Percentiles rank a stretch among this genome's conserved stretches.
Conservation (phyloP, 2,888 invertebrate species). For the Melanophora roralis region DNA sequence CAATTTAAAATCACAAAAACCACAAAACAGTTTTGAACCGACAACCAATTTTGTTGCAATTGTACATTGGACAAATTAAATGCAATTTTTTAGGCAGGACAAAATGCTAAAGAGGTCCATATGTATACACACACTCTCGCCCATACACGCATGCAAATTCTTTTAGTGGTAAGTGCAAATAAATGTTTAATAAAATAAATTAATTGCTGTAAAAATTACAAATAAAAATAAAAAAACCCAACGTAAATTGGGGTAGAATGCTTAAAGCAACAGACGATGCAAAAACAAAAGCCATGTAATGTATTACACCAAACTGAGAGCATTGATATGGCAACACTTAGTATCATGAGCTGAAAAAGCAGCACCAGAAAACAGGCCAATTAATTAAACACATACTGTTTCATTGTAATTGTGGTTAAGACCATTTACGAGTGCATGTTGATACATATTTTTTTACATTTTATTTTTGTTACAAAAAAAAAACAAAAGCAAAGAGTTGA, state of each 20-base stretch:
- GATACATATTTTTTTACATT: constrained; percentile 29
- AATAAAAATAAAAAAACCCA: constrained; percentile 55
- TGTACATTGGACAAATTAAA: constrained; percentile 57
- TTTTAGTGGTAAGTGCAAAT: constrained; percentile 42
- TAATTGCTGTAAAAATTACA: constrained; percentile 63
- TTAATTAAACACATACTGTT: constrained; percentile 71
- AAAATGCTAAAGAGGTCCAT: not conserved
- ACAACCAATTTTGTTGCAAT: constrained; percentile 59
- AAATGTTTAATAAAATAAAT: constrained; percentile 64
- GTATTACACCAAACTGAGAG: constrained; percentile 32
- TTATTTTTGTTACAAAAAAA: constrained; percentile 11
- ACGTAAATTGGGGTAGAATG: not conserved
- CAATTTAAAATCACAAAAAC: constrained; percentile 63
- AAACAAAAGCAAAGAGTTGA: constrained; percentile 10
- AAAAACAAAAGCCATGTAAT: constrained; percentile 8
- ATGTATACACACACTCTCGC: not conserved
- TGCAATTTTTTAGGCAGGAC: constrained; percentile 43
- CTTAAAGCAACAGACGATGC: constrained; percentile 34
- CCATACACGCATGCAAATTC: not conserved
- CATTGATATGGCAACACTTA: constrained; percentile 56
- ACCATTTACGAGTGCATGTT: constrained; percentile 53
- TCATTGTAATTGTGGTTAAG: constrained; percentile 73
- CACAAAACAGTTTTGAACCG: constrained; percentile 61
- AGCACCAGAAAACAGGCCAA: constrained; percentile 65
- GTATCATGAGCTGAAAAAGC: constrained; percentile 33